Conservation (phyloP, 2,888 invertebrate species). For the Yponomeuta sedellus region DNA sequence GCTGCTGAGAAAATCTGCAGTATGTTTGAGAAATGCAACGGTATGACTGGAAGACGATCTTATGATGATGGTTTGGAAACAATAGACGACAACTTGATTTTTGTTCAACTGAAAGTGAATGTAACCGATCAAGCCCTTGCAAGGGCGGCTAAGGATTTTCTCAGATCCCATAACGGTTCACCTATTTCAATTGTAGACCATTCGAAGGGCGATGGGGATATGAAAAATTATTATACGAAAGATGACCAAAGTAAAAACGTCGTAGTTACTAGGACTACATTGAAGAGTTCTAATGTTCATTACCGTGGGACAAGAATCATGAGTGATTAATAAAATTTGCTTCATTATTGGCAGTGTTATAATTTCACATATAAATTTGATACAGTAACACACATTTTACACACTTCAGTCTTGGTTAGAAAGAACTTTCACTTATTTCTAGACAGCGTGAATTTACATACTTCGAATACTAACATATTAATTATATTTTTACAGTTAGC, state of each 20-base stretch:
- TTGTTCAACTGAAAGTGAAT: background rate
- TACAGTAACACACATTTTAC: background rate
- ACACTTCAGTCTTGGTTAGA: background rate
- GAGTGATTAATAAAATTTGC: background rate
- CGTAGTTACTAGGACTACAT: background rate
- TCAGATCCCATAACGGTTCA: background rate
- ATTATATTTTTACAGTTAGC: no score
- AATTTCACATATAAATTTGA: background rate
- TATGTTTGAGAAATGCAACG: conserved; percentile 44
- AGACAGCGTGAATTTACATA: background rate
- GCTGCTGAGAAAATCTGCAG: conserved; percentile 36
- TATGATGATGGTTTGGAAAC: background rate
- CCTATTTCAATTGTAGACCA: background rate
- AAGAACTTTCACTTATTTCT: background rate
- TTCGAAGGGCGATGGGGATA: background rate
- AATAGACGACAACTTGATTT: background rate
- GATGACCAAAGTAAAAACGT: no score
- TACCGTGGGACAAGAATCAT: background rate
- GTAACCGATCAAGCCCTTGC: background rate
- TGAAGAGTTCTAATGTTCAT: background rate
- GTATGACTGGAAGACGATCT: conserved; percentile 17
- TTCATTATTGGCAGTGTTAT: background rate
- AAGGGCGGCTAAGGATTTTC: background rate
- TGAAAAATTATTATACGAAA: no score
- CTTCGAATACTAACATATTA: no score